Conservation (phyloP, 2,888 invertebrate species). For the Orthosia gracilis region DNA sequence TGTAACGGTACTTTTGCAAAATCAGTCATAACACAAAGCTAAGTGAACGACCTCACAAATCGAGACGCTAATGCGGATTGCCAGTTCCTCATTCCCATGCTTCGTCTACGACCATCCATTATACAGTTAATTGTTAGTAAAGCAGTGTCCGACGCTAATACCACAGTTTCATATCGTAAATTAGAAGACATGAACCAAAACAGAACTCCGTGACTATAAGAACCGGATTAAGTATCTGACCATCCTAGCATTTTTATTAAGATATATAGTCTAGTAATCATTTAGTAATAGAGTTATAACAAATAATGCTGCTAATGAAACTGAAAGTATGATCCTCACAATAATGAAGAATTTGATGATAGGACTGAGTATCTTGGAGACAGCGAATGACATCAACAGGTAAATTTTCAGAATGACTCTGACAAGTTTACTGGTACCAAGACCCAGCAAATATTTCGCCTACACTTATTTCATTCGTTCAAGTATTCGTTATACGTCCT, state of each 20-base stretch:
- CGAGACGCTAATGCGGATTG: constrained; percentile 67
- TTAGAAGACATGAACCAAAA: constrained; percentile 18
- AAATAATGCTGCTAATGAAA: background rate
- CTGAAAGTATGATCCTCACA: background rate
- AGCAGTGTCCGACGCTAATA: constrained; percentile 34
- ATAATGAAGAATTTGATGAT: background rate
- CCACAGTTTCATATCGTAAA: constrained; percentile 18
- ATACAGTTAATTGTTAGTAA: constrained; percentile 55
- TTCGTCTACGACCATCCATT: constrained; percentile 45
- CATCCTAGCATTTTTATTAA: background rate
- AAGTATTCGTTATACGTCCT: constrained; percentile 67
- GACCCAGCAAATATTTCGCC: constrained; percentile 59
- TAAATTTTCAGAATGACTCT: constrained; percentile 50
- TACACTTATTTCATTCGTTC: constrained; percentile 65
- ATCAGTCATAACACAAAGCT: constrained; percentile 80
- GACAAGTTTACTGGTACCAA: constrained; percentile 53
- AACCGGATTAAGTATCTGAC: constrained; percentile 14
- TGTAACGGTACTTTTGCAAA: constrained; percentile 86
- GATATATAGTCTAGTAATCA: background rate
- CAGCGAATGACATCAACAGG: constrained; percentile 32
- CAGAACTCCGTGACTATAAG: background rate
- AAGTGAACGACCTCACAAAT: constrained; percentile 85
- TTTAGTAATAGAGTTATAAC: background rate
- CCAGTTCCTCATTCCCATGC: constrained; percentile 64
- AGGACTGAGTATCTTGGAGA: background rate